A percentile compares a stretch with the other conserved stretches of the same genome.
These are phyloP conservation scores for Aviceda subcristata DNA, from an alignment of 2,113 vertebrate species.

Conservation along the genomic window DNA sequence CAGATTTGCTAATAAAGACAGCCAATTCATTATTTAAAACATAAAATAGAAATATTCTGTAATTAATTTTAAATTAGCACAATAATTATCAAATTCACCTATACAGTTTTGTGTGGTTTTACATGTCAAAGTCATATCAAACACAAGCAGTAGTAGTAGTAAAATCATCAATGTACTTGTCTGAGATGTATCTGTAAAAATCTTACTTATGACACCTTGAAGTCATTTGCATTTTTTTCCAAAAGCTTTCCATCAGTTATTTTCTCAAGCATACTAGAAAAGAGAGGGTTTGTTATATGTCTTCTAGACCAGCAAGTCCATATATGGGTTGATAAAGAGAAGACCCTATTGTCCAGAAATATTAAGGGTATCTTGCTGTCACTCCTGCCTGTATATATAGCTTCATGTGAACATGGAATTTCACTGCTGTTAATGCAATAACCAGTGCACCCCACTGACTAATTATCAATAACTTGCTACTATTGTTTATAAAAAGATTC, in stretches of 20 bases:
- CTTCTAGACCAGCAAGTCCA: background rate
- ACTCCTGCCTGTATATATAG: background rate
- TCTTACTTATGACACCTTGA: background rate
- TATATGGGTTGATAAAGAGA: background rate
- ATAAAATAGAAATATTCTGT: background rate
- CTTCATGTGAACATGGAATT: background rate
- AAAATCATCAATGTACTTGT: background rate
- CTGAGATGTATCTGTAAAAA: background rate
- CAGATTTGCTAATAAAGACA: background rate
- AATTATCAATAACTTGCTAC: background rate
- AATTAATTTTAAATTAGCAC: background rate
- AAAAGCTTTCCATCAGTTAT: background rate
- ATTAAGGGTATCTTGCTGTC: background rate
- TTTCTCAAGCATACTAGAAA: background rate
- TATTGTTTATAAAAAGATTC: background rate
- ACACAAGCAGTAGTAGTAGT: background rate
- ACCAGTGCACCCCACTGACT: background rate
- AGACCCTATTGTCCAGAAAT: background rate
- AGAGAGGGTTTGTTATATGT: background rate
- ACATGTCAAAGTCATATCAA: background rate
- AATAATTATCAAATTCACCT: background rate
- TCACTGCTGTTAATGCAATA: background rate
- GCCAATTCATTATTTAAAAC: background rate
- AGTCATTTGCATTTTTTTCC: background rate
- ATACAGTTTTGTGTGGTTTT: background rate